Base-by-base conservation (phyloP, 2,888 invertebrate genomes). In the Thalpophila matura region DNA sequence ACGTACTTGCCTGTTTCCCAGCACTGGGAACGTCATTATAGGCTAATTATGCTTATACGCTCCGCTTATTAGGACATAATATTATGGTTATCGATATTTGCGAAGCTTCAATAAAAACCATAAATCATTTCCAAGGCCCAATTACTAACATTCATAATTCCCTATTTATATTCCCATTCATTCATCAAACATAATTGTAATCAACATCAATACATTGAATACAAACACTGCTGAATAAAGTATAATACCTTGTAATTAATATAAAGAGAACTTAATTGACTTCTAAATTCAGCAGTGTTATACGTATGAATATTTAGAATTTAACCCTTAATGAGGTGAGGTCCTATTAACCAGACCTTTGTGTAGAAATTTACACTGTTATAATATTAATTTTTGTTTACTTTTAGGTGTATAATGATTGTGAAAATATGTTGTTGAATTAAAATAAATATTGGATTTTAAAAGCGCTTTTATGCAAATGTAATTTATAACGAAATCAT, bases 251-350 rank as follows among this genome's bases (percentile, higher is more conserved):
- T 31, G 49, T 53, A 53, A 74, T 45, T 33, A 61, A 66, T 35
- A 49, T 60, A 59, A 54, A 67, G 50, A 22, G 51, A 53, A 56
- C 27, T 57, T 66, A 77, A 77, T 70, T 67, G 63, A 67, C 62
- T 64, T 60, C 47, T 60, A 35, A 69, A 72, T 61, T 72, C 22
- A 47, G 31, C 53, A 9, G 68, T 67, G 57, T 65, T 61, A 71
- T 40, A 38, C 38, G 60, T 68, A 66, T 80, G 69, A 79, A 79
- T 79, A 79, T 80, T 80, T 74, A 67, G 69, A 72, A 74, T 72
- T 69, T 56, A 80, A 64, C 60, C 47, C 57, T 46, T 78, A 70
- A 80, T 80, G 71, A 76, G 65, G 53, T 53, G 59, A 62, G 71
- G 57, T 67, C 59, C 54, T 62, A 64, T 71, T 70, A 72, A 69